Conservation (phyloP, 2,797 vertebrate genomes). For the Nyctalus aviator region DNA sequence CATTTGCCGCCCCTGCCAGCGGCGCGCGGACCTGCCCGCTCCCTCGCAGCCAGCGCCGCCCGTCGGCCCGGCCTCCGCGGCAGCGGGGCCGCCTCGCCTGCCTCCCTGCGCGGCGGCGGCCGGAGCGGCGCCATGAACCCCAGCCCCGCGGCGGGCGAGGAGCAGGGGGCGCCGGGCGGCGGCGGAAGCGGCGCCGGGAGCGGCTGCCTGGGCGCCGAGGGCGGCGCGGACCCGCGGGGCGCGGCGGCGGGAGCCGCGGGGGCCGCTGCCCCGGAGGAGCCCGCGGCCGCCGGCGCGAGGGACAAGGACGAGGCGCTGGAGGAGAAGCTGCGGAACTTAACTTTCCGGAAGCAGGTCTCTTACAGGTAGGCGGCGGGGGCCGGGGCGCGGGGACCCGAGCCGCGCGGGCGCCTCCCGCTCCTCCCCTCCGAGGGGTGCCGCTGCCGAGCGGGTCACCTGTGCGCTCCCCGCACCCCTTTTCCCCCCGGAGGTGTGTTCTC, state of each 20-base stretch:
- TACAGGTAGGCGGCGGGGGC: slow-evolving; percentile 92
- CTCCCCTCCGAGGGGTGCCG: neutral
- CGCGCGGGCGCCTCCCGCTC: slow-evolving; percentile 19
- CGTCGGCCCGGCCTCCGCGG: slow-evolving; percentile 53
- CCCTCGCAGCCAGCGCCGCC: slow-evolving; percentile 62
- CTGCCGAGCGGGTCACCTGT: neutral
- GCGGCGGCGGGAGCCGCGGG: slow-evolving; percentile 60
- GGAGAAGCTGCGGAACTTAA: slow-evolving; percentile 95
- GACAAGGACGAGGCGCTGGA: slow-evolving; percentile 94
- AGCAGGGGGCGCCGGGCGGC: slow-evolving; percentile 83
- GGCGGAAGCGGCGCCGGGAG: slow-evolving; percentile 78
- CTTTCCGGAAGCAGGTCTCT: slow-evolving; percentile 98
- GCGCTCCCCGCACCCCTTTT: neutral
- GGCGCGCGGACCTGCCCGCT: slow-evolving; percentile 76
- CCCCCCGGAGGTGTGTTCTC: neutral
- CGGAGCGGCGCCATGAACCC: slow-evolving; percentile 75
- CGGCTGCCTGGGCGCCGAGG: slow-evolving; percentile 88
- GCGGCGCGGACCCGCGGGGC: slow-evolving; percentile 84
- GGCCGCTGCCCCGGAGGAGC: slow-evolving; percentile 81
- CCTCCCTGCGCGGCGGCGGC: slow-evolving; percentile 26
- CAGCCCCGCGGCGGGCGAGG: slow-evolving; percentile 85
- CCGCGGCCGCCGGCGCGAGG: slow-evolving; percentile 86
- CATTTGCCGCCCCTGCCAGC: slow-evolving; percentile 86
- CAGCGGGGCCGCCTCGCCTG: slow-evolving; percentile 74
- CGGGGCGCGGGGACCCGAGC: neutral